Base-by-base conservation (phyloP, 2,797 vertebrate genomes). In the Heterohyrax brucei region DNA sequence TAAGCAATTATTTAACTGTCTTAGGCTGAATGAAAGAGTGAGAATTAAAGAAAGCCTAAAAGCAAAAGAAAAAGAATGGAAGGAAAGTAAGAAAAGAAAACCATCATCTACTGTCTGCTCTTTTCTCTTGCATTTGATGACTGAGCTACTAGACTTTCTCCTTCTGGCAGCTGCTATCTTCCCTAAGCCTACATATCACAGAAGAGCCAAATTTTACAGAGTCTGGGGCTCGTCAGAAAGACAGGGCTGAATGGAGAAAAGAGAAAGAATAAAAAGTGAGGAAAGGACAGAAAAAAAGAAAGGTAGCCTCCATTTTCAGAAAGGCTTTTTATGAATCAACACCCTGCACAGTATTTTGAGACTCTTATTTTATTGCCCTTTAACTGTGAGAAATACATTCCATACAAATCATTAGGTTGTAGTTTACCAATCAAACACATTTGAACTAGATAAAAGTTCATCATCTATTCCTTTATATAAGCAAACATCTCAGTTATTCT, bases 281-380 rank as follows among this genome's bases (percentile, higher is more conserved):
- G 14, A 62, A 79, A 73, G 21, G 13, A 61, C 79, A 53, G n/a
- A 84, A 81, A 48, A 64, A 86, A 86, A 28, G 53, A 87, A 90
- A 85, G 33, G 24, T 3, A 84, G 48, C 39, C 10, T 86, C 13
- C n/a, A 62, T 73, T 3, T 87, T 95, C 46, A 84, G 72, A 77
- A 30, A 90, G n/a, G 3, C 44, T 84, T 21, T 87, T 87, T 89
- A 82, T 68, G 89, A 85, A 66, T 89, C 50, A 56, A 72, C 76
- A 5, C 61, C 19, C 72, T 68, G 14, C 22, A 82, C 48, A 61
- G 9, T 62, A 39, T 85, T 89, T 77, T 89, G 28, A 93, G 88
- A 93, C 26, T 78, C 46, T 77, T 76, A 80, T 96, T 92, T 94
- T 88, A 81, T 94, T 88, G 83, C 72, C n/a, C 91, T 48, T 84